Evolutionary conservation across 2,797 vertebrate species (phyloP).

Genomic region (Pantherophis vulpinus): DNA sequence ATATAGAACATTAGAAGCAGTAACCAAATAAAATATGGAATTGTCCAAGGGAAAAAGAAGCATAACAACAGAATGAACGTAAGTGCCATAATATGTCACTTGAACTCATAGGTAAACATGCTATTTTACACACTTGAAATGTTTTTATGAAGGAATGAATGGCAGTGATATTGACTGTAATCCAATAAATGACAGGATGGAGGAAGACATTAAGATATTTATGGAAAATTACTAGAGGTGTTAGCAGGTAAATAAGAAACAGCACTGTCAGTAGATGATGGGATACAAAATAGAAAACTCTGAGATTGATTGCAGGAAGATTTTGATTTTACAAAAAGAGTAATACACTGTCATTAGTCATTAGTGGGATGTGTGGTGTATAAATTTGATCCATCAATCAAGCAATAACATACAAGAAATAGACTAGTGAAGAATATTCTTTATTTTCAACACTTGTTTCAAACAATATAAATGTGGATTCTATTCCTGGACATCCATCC

Average conservation of each 20-base stretch:
- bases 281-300: background rate
- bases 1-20: background rate
- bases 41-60: background rate
- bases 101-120: background rate
- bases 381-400: background rate
- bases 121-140: background rate
- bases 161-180: background rate
- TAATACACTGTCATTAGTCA: background rate
- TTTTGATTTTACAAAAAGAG: background rate
- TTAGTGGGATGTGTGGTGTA: background rate
- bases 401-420: background rate
- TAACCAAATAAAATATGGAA: background rate
- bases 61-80: background rate
- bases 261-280: background rate
- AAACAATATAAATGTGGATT: background rate
- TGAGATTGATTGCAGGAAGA: background rate
- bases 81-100: background rate
- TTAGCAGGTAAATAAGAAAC: background rate
- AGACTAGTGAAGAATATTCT: background rate
- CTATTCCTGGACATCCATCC: background rate
- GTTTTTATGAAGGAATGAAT: background rate
- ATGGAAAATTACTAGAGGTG: background rate
- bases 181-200: background rate
- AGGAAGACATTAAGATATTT: background rate
- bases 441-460: background rate